phyloP scores from a whole-genome alignment of 2,113 vertebrate species.

The Cryptoleucopteryx plumbea region DNA sequence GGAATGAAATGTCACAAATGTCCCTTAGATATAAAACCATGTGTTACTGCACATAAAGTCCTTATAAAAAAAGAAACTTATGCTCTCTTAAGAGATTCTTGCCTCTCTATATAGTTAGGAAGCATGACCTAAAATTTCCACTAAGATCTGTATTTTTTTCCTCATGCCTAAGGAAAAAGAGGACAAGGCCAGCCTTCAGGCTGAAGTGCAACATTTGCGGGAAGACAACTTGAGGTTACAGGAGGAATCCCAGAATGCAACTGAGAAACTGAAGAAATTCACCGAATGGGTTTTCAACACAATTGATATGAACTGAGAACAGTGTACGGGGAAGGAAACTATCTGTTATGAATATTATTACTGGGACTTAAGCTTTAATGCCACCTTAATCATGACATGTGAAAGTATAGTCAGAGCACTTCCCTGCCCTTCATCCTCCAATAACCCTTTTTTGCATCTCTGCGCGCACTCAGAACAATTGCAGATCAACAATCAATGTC shows the following conservation, averaged over 20 bases:
- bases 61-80: not conserved
- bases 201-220: constrained; percentile 86
- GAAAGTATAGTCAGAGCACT: constrained; percentile 45
- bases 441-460: constrained; percentile 41
- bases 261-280: constrained; percentile 96
- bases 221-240: constrained; percentile 94
- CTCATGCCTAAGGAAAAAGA: constrained; percentile 85
- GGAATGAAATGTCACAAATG: not conserved
- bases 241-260: constrained; percentile 94
- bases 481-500: constrained; percentile 76
- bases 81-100: not conserved
- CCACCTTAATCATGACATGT: constrained; percentile 36
- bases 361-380: constrained; percentile 45
- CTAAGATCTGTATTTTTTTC: not conserved
- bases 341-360: constrained; percentile 29
- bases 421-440: constrained; percentile 47
- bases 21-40: not conserved
- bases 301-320: constrained; percentile 92
- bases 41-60: not conserved
- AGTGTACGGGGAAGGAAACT: not conserved
- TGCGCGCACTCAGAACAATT: constrained; percentile 57
- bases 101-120: not conserved
- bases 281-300: constrained; percentile 98
- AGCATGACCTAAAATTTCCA: not conserved
- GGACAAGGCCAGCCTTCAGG: constrained; percentile 88